Conservation (phyloP, 2,113 vertebrate genomes). For the Edolisoma coerulescens region DNA sequence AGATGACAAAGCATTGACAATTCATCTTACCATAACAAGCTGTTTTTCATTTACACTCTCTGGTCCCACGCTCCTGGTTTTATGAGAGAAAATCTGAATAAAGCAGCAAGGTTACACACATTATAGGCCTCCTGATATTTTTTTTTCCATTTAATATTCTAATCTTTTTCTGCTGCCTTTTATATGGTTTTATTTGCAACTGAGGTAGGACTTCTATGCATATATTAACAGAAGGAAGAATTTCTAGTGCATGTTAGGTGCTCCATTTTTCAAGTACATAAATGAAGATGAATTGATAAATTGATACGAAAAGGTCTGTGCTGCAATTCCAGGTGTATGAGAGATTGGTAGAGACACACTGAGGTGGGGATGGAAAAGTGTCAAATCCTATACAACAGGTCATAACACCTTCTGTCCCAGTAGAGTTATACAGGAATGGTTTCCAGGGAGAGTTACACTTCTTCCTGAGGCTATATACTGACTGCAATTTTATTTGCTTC, state of each 20-base stretch:
- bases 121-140: background rate
- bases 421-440: background rate
- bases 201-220: background rate
- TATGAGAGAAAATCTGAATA: background rate
- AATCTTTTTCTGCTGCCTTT: background rate
- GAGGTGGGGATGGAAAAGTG: background rate
- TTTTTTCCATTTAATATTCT: background rate
- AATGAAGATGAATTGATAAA: background rate
- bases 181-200: background rate
- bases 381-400: background rate
- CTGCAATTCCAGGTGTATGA: background rate
- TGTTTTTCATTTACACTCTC: background rate
- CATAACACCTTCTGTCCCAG: background rate
- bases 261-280: background rate
- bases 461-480: background rate
- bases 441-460: background rate
- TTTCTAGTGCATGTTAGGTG: background rate
- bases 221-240: background rate
- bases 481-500: background rate
- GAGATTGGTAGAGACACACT: background rate
- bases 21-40: background rate
- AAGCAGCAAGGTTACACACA: background rate
- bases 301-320: background rate
- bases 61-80: background rate
- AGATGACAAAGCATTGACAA: background rate